Evolutionary conservation across 2,888 invertebrate genomes (phyloP), one percentile per base, ranked within the genome.

Genomic region (Ormyrus rosae): DNA sequence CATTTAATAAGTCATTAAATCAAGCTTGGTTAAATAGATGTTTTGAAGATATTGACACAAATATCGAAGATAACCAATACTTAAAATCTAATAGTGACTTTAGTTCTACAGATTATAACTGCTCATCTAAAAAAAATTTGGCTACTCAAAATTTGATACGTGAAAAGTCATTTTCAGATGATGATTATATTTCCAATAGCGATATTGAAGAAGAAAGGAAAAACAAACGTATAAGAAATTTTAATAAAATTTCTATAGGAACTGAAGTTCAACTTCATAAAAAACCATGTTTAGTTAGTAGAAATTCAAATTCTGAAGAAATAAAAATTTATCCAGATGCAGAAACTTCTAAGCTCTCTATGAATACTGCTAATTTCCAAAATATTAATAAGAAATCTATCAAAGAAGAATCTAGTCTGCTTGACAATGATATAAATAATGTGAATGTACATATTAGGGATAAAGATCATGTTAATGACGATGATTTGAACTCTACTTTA

Each of bases 141-240:
- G 13, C 64, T 6, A 64, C 10, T 55, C 51, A 55, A 2, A 46
- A 10, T 51, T 46, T 13, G 5, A 55, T 11, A 13, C n/a, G n/a
- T n/a, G n/a, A 64, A 48, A 46, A 58, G 74, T 46, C 58, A 6
- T 46, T 63, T 6, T 34, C 91, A 83, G 94, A 95, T 85, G 94
- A 93, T 86, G 95, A 96, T 88, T 91, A 94, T 81, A 92, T 95
- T 73, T 93, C 90, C 11, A 94, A 94, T 84, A 95, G 95, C 90
- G 95, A 94, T 84, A 93, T 94, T 58, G 95, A 95, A 86, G 92
- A 91, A 68, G 92, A 93, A 53, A 83, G 83, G 50, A 86, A 83
- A 13, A 86, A 84, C 81, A 92, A 92, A 82, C 91, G 93, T 85
- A 87, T 93, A 58, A 92, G 93, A 84, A 94, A 94, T 69, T 92